Evolutionary conservation across 2,888 invertebrate genomes (phyloP).

Genomic region (Sarcophaga caerulescens): DNA sequence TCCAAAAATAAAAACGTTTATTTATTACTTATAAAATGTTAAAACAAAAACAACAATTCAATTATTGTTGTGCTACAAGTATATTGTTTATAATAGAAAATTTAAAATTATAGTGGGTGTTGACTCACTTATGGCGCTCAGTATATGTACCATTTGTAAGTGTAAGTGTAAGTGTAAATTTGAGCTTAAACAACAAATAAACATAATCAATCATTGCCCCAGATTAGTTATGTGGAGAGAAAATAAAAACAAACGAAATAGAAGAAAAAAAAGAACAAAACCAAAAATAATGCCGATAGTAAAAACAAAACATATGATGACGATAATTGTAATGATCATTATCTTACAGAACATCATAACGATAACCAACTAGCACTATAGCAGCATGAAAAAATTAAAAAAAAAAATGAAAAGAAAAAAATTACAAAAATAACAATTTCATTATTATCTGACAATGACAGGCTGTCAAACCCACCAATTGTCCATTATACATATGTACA

Average conservation of each 20-base stretch:
- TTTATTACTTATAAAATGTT: too few relatives aligned
- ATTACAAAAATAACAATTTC: conserved; percentile 60
- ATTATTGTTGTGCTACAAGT: too few relatives aligned
- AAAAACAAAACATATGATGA: conserved; percentile 32
- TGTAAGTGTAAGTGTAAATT: neutral
- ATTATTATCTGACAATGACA: conserved; percentile 61
- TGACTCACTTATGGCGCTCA: too few relatives aligned
- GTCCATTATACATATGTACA: neutral
- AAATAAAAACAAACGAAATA: conserved; percentile 24
- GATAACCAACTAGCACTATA: conserved; percentile 10
- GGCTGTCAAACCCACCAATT: conserved; percentile 59
- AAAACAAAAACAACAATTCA: too few relatives aligned
- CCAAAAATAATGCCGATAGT: neutral
- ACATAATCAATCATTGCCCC: conserved; percentile 65
- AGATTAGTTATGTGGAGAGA: conserved; percentile 53
- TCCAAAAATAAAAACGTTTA: too few relatives aligned
- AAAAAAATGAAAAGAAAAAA: conserved; percentile 40
- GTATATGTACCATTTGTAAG: neutral
- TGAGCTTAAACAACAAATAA: conserved; percentile 35
- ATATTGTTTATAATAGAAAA: too few relatives aligned
- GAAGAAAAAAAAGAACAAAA: conserved; percentile 37
- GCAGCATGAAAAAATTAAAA: neutral
- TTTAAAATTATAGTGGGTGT: too few relatives aligned
- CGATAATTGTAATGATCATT: conserved; percentile 38
- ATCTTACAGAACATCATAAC: conserved; percentile 22